phyloP scores from a whole-genome alignment of 1,140 invertebrate genomes.

The Philotrypesis tridentata region DNA sequence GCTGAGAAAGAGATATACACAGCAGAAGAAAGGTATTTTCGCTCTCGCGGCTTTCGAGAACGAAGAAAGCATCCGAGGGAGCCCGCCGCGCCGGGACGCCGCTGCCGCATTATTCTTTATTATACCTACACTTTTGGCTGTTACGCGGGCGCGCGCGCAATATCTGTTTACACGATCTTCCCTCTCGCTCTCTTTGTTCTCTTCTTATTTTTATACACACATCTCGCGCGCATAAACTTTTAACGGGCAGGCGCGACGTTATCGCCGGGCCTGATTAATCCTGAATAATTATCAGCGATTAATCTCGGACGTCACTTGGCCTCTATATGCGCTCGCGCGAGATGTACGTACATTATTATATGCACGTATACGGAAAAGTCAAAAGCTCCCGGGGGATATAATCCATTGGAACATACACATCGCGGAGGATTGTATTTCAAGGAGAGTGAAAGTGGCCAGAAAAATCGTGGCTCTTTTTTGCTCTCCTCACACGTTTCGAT shows the following conservation, averaged over 20 bases:
- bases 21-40: neutral
- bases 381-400: neutral
- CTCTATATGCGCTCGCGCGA: no score
- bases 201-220: no score
- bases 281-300: constrained; percentile 17
- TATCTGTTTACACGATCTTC: neutral
- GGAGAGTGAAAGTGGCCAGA: constrained; percentile 11
- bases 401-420: neutral
- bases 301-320: no score
- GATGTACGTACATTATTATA: no score
- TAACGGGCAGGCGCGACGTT: no score
- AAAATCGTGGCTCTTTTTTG: neutral
- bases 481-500: neutral
- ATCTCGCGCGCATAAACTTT: no score
- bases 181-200: neutral
- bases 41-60: neutral
- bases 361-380: no score
- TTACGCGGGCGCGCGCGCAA: neutral
- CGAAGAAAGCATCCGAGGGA: neutral
- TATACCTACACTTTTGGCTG: neutral
- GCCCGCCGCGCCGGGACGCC: no score
- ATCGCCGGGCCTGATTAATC: no score
- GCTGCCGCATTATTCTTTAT: no score
- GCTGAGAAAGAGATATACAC: constrained; percentile 4
- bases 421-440: neutral